Conservation (phyloP, 2,797 vertebrate species). For the Spondyliosoma cantharus region DNA sequence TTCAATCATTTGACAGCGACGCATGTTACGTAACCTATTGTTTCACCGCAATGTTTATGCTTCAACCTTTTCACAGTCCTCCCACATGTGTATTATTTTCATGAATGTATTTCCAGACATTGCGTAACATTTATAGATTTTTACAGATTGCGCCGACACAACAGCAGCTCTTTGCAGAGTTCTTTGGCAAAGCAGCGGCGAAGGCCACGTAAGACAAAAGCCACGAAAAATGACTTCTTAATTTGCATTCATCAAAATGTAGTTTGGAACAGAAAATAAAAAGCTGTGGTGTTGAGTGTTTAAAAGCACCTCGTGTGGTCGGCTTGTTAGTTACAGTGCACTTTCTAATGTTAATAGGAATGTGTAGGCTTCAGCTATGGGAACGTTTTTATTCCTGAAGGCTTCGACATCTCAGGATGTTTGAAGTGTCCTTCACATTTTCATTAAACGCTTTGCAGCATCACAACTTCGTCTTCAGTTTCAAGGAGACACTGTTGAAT, state of each 20-base stretch:
- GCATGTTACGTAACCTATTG: constrained; percentile 68
- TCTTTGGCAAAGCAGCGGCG: constrained; percentile 13
- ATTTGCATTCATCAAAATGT: constrained; percentile 13
- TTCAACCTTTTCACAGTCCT: constrained; percentile 70
- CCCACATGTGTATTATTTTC: constrained; percentile 79
- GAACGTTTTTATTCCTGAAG: constrained; percentile 12
- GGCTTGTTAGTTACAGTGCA: constrained; percentile 4
- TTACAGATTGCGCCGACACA: constrained; percentile 52
- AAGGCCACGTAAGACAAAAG: constrained; percentile 40
- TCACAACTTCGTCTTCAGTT: constrained; percentile 39
- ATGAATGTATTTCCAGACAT: constrained; percentile 78
- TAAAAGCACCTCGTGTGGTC: neutral
- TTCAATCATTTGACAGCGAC: constrained; percentile 47
- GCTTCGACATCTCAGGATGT: constrained; percentile 23
- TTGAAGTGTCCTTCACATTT: constrained; percentile 47
- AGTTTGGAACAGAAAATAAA: constrained; percentile 8
- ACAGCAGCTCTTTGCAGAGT: constrained; percentile 43
- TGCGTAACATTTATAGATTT: constrained; percentile 73
- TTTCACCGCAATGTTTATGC: constrained; percentile 58
- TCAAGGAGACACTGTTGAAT: constrained; percentile 26
- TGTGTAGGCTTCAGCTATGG: constrained; percentile 17
- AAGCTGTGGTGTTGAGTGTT: constrained; percentile 13
- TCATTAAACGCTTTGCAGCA: constrained; percentile 22
- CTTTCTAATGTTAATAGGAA: constrained; percentile 18
- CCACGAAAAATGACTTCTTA: neutral